Percentiles rank a stretch among this genome's conserved stretches.
phyloP scores from a whole-genome alignment of 2,113 vertebrate genomes.

The Eleginops maclovinus region DNA sequence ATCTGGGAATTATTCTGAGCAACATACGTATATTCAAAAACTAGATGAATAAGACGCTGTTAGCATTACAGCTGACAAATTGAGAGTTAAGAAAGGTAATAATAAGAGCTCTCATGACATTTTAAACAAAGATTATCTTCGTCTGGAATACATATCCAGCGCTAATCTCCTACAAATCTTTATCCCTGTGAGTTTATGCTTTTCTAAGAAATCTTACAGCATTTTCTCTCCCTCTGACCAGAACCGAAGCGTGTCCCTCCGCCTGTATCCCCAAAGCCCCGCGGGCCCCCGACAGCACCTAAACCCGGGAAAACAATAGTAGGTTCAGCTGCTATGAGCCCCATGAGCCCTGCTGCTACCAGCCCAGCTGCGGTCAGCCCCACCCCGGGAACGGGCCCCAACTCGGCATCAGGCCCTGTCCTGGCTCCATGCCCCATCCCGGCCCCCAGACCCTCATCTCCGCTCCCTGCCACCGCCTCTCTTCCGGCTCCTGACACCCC shows the following conservation, averaged over 20 bases:
- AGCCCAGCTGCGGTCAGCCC: slow-evolving; percentile 64
- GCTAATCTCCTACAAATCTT: neutral
- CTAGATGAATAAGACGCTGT: too few relatives aligned
- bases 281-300: slow-evolving; percentile 92
- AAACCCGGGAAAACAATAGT: slow-evolving; percentile 89
- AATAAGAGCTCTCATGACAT: neutral
- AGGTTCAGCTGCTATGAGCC: slow-evolving; percentile 56
- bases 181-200: neutral
- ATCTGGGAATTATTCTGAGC: neutral
- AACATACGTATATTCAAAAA: too few relatives aligned
- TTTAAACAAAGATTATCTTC: neutral
- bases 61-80: too few relatives aligned
- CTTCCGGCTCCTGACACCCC: slow-evolving; percentile 82
- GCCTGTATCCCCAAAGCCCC: slow-evolving; percentile 93
- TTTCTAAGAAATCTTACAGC: neutral
- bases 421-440: slow-evolving; percentile 24
- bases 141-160: neutral
- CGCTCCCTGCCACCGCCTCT: slow-evolving; percentile 73
- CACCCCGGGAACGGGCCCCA: neutral
- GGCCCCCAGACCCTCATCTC: slow-evolving; percentile 79
- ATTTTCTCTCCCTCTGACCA: slow-evolving; percentile 53
- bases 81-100: too few relatives aligned
- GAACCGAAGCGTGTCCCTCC: slow-evolving; percentile 91
- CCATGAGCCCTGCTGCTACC: slow-evolving; percentile 51
- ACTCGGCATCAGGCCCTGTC: too few relatives aligned